phyloP scores from a whole-genome alignment of 1,140 invertebrate species.

The Arctopsyche grandis region DNA sequence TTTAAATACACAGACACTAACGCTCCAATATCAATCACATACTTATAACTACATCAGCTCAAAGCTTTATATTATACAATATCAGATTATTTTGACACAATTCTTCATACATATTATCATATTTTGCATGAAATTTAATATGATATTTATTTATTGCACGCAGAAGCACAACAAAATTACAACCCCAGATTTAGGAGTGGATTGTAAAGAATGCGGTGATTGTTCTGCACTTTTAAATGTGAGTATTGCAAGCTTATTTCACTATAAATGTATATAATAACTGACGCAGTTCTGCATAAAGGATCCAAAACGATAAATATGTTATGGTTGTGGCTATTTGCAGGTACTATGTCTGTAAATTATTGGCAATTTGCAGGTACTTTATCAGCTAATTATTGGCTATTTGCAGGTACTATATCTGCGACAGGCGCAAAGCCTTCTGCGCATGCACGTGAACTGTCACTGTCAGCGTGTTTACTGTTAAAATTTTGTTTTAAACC shows the following conservation, averaged over 20 bases:
- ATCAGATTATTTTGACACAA: too few relatives aligned
- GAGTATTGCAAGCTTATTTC: constrained; percentile 52
- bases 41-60: not conserved
- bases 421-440: too few relatives aligned
- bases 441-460: too few relatives aligned
- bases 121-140: not conserved
- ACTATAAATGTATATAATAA: not conserved
- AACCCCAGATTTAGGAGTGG: constrained; percentile 64
- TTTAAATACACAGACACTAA: not conserved
- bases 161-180: constrained; percentile 69
- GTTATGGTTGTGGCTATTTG: too few relatives aligned
- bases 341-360: too few relatives aligned
- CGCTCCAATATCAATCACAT: not conserved
- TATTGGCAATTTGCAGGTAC: too few relatives aligned
- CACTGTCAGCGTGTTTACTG: too few relatives aligned
- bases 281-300: too few relatives aligned
- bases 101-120: not conserved
- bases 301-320: too few relatives aligned
- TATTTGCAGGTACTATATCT: too few relatives aligned
- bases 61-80: not conserved
- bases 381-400: too few relatives aligned
- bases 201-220: constrained; percentile 68
- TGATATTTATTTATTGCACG: constrained; percentile 49
- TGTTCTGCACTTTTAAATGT: constrained; percentile 69
- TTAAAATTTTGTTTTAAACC: too few relatives aligned